Evolutionary conservation across 1,140 invertebrate species (phyloP), one percentile per base, ranked within the genome.

Genomic region (Popillia japonica): DNA sequence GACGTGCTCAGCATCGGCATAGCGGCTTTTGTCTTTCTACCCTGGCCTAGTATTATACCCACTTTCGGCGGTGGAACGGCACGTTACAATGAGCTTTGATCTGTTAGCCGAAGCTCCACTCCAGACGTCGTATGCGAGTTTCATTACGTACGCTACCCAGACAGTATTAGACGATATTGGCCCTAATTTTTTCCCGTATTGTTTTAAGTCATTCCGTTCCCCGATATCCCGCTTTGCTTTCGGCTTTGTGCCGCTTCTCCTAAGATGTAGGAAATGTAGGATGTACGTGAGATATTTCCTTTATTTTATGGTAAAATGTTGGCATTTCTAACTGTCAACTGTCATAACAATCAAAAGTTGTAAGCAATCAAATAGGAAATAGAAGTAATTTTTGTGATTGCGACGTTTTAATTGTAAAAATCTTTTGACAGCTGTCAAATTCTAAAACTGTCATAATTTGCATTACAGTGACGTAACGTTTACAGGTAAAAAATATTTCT

Each of bases 101-200:
- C 48, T 55, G 48, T n/a, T 23, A 20, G 61, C 11, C 61, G 20
- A 11, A 20, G 20, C 27, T n/a, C 20, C 8, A n/a, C n/a, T 17
- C 14, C 27, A 4, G 27, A 34, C 1, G 27, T 34, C 27, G 27
- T 34, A 34, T 34, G 27, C 4, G n/a, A 8, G 61, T 14, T 68
- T 68, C n/a, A 68, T 68, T 68, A 68, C 22, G n/a, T n/a, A 23
- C n/a, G 27, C 20, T 10, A 22, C 27, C 61, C 61, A n/a, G 22
- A 68, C 61, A 34, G 61, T 14, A 68, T 68, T 68, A 68, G 20
- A n/a, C 61, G 61, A 34, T 68, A 68, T 68, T 68, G 61, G 27
- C 61, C 61, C 61, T 68, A 68, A 68, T 68, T 68, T 68, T 68
- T 68, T 23, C 27, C 61, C 61, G 61, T 68, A 68, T 68, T 68